phyloP scores from a whole-genome alignment of 2,113 vertebrate genomes.

The Zosterops hypoxanthus region DNA sequence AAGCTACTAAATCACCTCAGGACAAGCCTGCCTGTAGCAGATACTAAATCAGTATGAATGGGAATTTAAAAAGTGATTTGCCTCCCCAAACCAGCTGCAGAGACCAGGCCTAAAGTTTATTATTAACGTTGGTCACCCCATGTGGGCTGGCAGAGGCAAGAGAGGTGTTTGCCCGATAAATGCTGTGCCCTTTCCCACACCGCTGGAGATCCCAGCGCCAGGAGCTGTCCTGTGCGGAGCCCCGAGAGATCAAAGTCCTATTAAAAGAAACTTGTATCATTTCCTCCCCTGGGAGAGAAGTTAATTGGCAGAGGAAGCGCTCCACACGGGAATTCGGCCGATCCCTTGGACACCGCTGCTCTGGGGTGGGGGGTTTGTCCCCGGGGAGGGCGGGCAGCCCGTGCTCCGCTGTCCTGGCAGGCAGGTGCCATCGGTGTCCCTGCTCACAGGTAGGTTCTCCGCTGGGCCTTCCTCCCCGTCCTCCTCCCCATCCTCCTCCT shows the following conservation, averaged over 20 bases:
- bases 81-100: background rate
- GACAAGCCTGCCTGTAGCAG: background rate
- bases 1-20: background rate
- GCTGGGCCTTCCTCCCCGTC: background rate
- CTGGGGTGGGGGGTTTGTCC: background rate
- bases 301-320: background rate
- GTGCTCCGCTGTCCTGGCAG: background rate
- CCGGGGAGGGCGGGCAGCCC: background rate
- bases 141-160: background rate
- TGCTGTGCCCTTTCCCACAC: background rate
- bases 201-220: background rate
- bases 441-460: background rate
- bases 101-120: background rate
- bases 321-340: background rate
- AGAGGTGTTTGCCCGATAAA: background rate
- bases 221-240: background rate
- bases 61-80: background rate
- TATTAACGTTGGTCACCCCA: background rate
- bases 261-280: background rate
- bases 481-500: background rate
- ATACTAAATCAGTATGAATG: background rate
- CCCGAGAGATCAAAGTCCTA: constrained; percentile 55
- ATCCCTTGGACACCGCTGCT: background rate
- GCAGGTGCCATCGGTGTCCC: background rate
- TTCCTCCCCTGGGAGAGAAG: constrained; percentile 12